A percentile compares a stretch with the other conserved stretches of the same genome.
Conservation (phyloP, 2,888 invertebrate genomes). For the Trichopoda pennipes region DNA sequence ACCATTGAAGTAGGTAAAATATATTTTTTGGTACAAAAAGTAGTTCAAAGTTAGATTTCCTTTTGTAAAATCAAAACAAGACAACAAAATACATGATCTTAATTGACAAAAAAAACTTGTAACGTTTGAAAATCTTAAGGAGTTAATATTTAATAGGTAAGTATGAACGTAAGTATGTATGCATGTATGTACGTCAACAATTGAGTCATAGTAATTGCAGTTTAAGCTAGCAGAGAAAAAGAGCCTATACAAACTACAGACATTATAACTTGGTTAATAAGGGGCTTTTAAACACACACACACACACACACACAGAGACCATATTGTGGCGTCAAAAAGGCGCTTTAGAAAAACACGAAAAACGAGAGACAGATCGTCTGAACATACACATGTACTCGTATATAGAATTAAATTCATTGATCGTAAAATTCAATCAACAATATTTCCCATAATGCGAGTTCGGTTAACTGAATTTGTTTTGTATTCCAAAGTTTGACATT, state of each 20-base stretch:
- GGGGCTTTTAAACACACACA: conserved; percentile 7
- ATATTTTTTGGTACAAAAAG: conserved; percentile 42
- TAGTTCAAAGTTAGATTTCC: conserved; percentile 70
- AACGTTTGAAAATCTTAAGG: conserved; percentile 41
- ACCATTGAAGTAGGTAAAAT: conserved; percentile 46
- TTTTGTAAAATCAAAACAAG: conserved; percentile 58
- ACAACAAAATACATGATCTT: conserved; percentile 41
- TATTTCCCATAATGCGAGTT: conserved; percentile 55
- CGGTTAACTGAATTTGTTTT: conserved; percentile 41
- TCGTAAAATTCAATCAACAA: conserved; percentile 52
- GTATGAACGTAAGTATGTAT: too few species aligned
- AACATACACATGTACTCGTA: too few species aligned
- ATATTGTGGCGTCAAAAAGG: conserved; percentile 57
- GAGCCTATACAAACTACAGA: conserved; percentile 14
- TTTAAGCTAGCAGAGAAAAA: conserved; percentile 24
- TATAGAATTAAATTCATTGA: conserved; percentile 41
- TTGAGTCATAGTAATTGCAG: conserved; percentile 48
- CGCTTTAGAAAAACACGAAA: conserved; percentile 40
- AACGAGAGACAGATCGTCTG: neutral
- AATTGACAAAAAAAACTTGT: conserved; percentile 31
- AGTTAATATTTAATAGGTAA: neutral
- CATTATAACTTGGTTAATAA: conserved; percentile 16
- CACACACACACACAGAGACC: conserved; percentile 4
- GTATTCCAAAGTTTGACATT: conserved; percentile 48
- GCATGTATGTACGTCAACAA: conserved; percentile 14